Evolutionary conservation across 1,140 invertebrate genomes (phyloP).

Genomic region (Latrodectus geometricus): DNA sequence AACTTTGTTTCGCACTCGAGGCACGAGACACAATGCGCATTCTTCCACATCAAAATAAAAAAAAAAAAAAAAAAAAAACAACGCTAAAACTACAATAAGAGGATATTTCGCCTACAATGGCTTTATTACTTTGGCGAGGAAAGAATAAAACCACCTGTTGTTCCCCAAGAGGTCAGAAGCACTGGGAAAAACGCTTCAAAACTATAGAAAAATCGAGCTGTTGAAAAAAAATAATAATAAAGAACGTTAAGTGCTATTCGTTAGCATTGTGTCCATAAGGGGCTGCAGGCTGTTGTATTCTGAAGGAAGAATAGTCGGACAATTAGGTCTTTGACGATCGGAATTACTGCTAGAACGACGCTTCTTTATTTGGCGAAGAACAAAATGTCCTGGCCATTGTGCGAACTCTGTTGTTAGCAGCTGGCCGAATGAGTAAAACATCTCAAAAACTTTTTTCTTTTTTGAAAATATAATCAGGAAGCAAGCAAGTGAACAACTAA

Average conservation of each 20-base stretch:
- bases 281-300: slow-evolving; percentile 1
- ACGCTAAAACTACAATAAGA: slow-evolving; percentile 49
- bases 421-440: background rate
- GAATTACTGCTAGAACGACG: slow-evolving; percentile 22
- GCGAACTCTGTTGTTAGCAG: slow-evolving; percentile 14
- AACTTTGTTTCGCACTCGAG: slow-evolving; percentile 37
- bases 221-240: slow-evolving; percentile 25
- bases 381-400: slow-evolving; percentile 42
- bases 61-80: slow-evolving; percentile 28
- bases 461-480: too few species aligned
- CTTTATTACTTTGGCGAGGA: slow-evolving; percentile 33
- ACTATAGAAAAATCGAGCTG: slow-evolving; percentile 18
- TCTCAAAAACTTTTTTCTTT: too few species aligned
- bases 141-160: slow-evolving; percentile 55
- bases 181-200: slow-evolving; percentile 43
- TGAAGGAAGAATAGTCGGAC: slow-evolving; percentile 18
- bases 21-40: slow-evolving; percentile 23
- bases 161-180: slow-evolving; percentile 41
- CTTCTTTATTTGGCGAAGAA: slow-evolving; percentile 15
- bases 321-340: slow-evolving; percentile 48
- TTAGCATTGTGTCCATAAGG: slow-evolving; percentile 47
- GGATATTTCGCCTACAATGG: slow-evolving; percentile 37
- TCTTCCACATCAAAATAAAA: slow-evolving; percentile 15
- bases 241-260: slow-evolving; percentile 42
- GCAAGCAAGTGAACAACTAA: too few species aligned